Conservation (phyloP, 2,888 invertebrate genomes). For the Pycnomerus fuliginosus region DNA sequence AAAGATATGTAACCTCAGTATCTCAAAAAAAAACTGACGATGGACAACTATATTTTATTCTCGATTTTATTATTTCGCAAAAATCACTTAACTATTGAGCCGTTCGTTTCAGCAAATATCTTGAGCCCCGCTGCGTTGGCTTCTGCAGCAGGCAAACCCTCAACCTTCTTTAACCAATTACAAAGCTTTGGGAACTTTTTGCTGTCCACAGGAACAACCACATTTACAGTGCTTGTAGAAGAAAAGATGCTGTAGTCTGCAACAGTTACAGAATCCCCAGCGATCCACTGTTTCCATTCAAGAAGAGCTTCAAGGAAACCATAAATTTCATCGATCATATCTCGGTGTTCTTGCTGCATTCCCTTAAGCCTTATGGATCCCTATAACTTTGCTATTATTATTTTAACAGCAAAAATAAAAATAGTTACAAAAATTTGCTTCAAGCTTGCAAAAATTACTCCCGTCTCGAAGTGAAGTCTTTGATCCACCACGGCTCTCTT, state of each 20-base stretch:
- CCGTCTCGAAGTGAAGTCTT: conserved; percentile 25
- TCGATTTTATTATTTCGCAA: too few relatives aligned
- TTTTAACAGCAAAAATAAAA: conserved; percentile 3
- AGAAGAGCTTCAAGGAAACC: conserved; percentile 54
- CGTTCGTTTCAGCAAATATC: conserved; percentile 1
- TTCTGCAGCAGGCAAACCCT: conserved; percentile 40
- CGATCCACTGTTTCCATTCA: conserved; percentile 44
- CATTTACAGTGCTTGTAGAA: conserved; percentile 42
- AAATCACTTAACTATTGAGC: too few relatives aligned
- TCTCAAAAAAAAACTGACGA: too few relatives aligned
- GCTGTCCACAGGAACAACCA: conserved; percentile 26
- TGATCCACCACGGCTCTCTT: conserved; percentile 34
- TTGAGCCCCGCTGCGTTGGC: conserved; percentile 24
- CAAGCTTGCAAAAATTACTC: conserved; percentile 11
- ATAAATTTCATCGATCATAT: conserved; percentile 53
- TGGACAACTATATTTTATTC: too few relatives aligned
- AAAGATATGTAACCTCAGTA: too few relatives aligned
- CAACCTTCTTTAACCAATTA: conserved; percentile 47
- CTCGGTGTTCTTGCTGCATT: conserved; percentile 41
- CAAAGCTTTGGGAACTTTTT: conserved; percentile 30
- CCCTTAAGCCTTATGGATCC: too few relatives aligned
- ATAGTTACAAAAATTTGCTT: conserved; percentile 19
- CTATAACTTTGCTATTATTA: too few relatives aligned
- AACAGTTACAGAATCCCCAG: conserved; percentile 40
- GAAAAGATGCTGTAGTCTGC: conserved; percentile 43